Base-by-base conservation (phyloP, 2,888 invertebrate genomes). In the Boloria selene region DNA sequence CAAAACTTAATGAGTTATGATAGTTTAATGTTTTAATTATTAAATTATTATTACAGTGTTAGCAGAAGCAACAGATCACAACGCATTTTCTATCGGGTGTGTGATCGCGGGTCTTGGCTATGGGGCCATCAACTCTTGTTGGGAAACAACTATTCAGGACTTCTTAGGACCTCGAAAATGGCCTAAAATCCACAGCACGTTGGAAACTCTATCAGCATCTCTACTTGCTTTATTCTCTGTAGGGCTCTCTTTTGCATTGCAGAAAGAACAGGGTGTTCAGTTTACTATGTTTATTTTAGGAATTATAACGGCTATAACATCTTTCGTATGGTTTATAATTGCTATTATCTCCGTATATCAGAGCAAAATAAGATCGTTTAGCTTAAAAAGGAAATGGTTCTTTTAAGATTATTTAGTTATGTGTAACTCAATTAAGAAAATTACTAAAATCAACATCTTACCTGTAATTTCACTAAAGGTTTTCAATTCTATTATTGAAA, bases 31-130 rank as follows among this genome's bases (percentile, higher is more conserved):
- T 17, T 13, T 51, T 13, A 49, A 17, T 59, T 38, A 49, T 49
- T 1, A 16, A 42, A 13, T 5, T 17, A 49, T 13, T 42, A 22
- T 84, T 84, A 51, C 82, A 92, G 91, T 89, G 45, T 76, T 91
- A 70, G 82, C 90, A 16, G 78, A 78, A 69, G 85, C 89, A 1
- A 79, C 77, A 60, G 87, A 83, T 64, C 88, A 93, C 70, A 92
- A 93, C 68, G 81, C 83, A 51, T 89, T 92, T 70, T 88, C 92
- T 1, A 86, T 93, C 55, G 93, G 92, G 18, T 91, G 92, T 68
- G 86, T 93, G 1, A 80, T 92, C 54, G 90, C 90, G 44, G 93
- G 93, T 0, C 80, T 93, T 38, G 93, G 93, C 1, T 93, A 90
- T 69, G 93, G 93, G 2, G 90, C 92, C 10, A 77, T 91, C 3